phyloP scores from a whole-genome alignment of 2,113 vertebrate species.

The Glaucomys volans region DNA sequence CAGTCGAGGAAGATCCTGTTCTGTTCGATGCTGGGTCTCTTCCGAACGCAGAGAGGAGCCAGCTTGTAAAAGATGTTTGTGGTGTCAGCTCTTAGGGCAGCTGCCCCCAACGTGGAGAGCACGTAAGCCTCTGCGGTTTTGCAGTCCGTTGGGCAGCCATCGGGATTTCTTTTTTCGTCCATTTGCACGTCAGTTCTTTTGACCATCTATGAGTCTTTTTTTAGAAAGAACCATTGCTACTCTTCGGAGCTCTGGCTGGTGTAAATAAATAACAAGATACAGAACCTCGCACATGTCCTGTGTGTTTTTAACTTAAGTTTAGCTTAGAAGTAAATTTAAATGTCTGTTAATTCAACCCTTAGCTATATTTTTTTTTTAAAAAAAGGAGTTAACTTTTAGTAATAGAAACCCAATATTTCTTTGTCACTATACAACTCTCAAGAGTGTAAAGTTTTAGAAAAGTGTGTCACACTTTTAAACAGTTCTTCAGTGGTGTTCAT shows the following conservation, averaged over 20 bases:
- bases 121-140: constrained; percentile 46
- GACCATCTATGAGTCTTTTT: background rate
- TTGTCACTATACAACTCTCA: background rate
- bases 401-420: background rate
- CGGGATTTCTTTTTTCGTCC: constrained; percentile 57
- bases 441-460: background rate
- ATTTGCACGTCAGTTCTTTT: background rate
- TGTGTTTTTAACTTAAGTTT: background rate
- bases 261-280: background rate
- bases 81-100: constrained; percentile 60
- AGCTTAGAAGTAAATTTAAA: constrained; percentile 35
- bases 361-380: background rate
- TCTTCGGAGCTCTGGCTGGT: background rate
- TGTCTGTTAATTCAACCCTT: background rate
- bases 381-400: background rate
- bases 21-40: background rate
- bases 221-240: background rate
- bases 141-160: constrained; percentile 80
- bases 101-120: constrained; percentile 45
- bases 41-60: background rate
- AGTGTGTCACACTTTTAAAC: constrained; percentile 38
- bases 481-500: background rate
- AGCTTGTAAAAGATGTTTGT: background rate
- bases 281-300: background rate
- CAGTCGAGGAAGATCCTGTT: fast-evolving